Evolutionary conservation across 2,888 invertebrate genomes (phyloP).

Genomic region (Troides aeacus): DNA sequence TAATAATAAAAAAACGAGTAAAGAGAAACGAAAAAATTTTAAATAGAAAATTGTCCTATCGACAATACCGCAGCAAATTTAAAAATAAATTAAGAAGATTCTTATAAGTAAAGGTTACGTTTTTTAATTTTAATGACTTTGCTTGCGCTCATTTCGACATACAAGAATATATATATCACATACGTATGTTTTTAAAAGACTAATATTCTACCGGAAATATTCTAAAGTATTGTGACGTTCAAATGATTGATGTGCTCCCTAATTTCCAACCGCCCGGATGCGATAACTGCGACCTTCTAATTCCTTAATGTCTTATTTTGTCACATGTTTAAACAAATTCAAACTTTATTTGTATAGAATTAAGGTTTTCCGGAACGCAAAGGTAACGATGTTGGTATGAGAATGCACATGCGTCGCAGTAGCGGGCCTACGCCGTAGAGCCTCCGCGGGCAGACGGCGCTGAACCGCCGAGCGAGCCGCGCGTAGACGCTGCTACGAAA

Average conservation of each 20-base stretch:
- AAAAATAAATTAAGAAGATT: too few species aligned
- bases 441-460: constrained; percentile 67
- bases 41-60: too few species aligned
- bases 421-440: constrained; percentile 56
- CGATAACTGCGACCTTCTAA: constrained; percentile 58
- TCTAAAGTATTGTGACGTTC: constrained; percentile 18
- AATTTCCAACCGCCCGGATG: constrained; percentile 43
- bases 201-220: neutral
- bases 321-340: constrained; percentile 32
- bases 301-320: constrained; percentile 31
- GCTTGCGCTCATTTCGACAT: too few species aligned
- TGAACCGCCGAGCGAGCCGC: constrained; percentile 59
- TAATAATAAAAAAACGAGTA: too few species aligned
- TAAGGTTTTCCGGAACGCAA: constrained; percentile 41
- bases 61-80: too few species aligned
- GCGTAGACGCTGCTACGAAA: constrained; percentile 62
- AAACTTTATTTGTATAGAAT: constrained; percentile 33
- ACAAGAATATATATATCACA: neutral
- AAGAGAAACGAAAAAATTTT: too few species aligned
- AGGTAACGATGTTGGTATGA: constrained; percentile 34
- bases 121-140: too few species aligned
- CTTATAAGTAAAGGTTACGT: too few species aligned
- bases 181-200: neutral
- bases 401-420: constrained; percentile 73
- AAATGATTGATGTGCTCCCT: constrained; percentile 28